Conservation (phyloP, 37 sponge, comb jelly and placozoan genomes). For the Oopsacas minuta region DNA sequence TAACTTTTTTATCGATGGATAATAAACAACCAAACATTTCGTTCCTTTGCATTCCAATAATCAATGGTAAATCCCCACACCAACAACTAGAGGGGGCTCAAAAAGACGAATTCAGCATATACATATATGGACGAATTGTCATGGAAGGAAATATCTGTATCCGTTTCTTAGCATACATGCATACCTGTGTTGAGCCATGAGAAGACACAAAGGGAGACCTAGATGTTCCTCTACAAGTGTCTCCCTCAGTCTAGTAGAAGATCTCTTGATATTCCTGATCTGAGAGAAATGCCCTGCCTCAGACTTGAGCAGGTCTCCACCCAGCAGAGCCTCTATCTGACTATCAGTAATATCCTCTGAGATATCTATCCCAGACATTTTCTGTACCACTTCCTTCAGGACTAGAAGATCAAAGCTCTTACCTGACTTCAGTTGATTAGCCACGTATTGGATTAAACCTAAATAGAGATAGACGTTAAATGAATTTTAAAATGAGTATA, state of each 20-base stretch:
- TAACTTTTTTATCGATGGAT: no score
- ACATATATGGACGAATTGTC: no score
- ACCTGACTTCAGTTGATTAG: constrained; percentile 92
- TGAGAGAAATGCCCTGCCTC: constrained; percentile 84
- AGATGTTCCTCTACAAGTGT: constrained; percentile 66
- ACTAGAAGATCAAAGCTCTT: constrained; percentile 94
- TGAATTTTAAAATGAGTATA: no score
- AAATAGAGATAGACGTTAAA: constrained; percentile 55
- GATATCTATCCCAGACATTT: constrained; percentile 92
- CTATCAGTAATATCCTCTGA: constrained; percentile 67
- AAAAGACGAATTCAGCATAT: no score
- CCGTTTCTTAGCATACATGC: no score
- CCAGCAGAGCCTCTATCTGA: constrained; percentile 84
- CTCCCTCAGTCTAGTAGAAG: constrained; percentile 81
- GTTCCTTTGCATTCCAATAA: no score
- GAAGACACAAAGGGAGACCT: constrained; percentile 71
- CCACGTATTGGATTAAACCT: constrained; percentile 85
- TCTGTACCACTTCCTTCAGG: constrained; percentile 84
- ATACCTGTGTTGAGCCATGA: constrained; percentile 84
- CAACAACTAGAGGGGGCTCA: no score
- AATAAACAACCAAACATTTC: no score
- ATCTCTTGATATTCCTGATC: constrained; percentile 82
- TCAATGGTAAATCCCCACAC: no score
- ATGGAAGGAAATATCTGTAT: no score
- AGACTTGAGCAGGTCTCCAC: constrained; percentile 78